Conservation (phyloP, 2,113 vertebrate genomes). For the Nyctibius bracteatus region DNA sequence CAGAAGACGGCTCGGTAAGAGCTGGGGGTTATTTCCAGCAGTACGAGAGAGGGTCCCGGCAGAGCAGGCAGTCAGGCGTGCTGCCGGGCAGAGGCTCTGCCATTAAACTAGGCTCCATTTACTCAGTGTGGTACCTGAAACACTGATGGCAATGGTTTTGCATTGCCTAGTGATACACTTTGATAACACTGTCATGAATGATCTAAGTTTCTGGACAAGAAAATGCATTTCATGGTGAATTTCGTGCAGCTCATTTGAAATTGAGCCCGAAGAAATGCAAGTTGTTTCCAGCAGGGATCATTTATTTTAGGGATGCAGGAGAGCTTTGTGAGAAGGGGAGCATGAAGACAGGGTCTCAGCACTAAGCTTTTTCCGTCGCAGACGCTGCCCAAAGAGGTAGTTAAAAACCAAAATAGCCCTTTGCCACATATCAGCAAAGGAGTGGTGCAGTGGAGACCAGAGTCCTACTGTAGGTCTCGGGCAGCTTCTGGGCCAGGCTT, state of each 20-base stretch:
- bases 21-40: neutral
- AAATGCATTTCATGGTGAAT: neutral
- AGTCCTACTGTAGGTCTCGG: rapidly evolving
- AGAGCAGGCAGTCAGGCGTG: rapidly evolving
- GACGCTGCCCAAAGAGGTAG: neutral
- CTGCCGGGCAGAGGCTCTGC: rapidly evolving
- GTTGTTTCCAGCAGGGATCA: neutral
- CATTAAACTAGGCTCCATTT: rapidly evolving
- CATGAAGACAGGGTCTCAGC: neutral
- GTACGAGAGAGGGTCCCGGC: rapidly evolving
- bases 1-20: rapidly evolving
- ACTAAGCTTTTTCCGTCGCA: neutral
- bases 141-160: neutral
- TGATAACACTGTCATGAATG: neutral
- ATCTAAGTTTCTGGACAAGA: neutral
- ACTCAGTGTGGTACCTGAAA: neutral
- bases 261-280: neutral
- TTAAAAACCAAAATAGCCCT: neutral
- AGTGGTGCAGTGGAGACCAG: rapidly evolving
- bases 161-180: neutral
- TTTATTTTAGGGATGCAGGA: neutral
- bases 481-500: neutral
- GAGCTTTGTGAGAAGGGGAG: neutral
- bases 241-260: neutral
- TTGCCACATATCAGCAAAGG: neutral